Base-by-base conservation (phyloP, 2,888 invertebrate species). In the Hofmannophila pseudospretella region DNA sequence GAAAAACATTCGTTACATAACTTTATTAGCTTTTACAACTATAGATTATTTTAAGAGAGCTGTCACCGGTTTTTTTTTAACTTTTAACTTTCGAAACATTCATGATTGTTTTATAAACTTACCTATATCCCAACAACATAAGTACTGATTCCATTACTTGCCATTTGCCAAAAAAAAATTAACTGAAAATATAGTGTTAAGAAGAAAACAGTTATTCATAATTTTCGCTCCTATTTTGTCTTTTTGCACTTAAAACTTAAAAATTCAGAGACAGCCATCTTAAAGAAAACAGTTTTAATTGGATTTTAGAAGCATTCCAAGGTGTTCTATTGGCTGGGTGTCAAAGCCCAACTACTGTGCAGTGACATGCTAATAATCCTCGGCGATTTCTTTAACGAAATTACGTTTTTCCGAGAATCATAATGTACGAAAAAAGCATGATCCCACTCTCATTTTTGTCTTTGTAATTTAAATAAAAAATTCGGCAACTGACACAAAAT, bases 311-410 rank as follows among this genome's bases (percentile, higher is more conserved):
- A 58, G 62, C 67, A 64, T 65, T 67, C 62, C 62, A 48, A 63
- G 62, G 69, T 65, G 57, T 57, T 16, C 19, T 27, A 36, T 32
- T n/a, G 28, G 49, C 51, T 51, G 47, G 54, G 54, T 58, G 59
- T 37, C n/a, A 36, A 55, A 58, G 58, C 64, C 58, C 55, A 46
- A 50, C 62, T 62, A 66, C 57, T 47, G 65, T 65, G 67, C 65
- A 47, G 54, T 57, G 51, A 43, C 67, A 67, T 67, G 68, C 67
- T 54, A 45, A 25, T n/a, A 32, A 10, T 14, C 34, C n/a, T 5
- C 11, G 27, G 1, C 12, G n/a, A 7, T 12, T 10, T 27, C n/a
- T 19, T 19, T 19, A n/a, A n/a, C n/a, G n/a, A n/a, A n/a, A n/a
- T n/a, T n/a, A n/a, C n/a, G n/a, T n/a, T n/a, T n/a, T n/a, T n/a